phyloP scores from a whole-genome alignment of 2,797 vertebrate genomes.

The Loriculus beryllinus region DNA sequence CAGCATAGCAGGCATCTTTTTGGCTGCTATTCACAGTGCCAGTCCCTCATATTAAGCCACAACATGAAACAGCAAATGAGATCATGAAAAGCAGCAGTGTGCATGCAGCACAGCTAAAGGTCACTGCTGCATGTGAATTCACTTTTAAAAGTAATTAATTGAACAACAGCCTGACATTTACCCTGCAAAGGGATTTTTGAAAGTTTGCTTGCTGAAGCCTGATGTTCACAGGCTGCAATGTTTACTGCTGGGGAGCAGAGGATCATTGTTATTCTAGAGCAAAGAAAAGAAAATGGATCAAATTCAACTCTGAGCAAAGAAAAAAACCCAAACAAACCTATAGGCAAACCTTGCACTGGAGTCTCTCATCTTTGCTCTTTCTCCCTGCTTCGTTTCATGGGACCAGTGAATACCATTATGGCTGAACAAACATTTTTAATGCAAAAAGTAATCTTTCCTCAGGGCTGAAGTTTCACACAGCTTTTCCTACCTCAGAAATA shows the following conservation, averaged over 20 bases:
- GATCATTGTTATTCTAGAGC: constrained; percentile 48
- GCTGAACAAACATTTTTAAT: constrained; percentile 4
- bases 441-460: constrained; percentile 23
- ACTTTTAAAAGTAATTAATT: constrained; percentile 59
- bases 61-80: background rate
- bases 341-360: background rate
- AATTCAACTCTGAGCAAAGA: background rate
- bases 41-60: background rate
- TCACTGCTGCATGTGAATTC: constrained; percentile 50
- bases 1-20: background rate
- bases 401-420: background rate
- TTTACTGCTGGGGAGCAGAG: constrained; percentile 37
- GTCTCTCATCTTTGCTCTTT: background rate
- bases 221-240: constrained; percentile 18
- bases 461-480: background rate
- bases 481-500: background rate
- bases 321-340: background rate
- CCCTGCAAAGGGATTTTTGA: constrained; percentile 41
- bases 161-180: constrained; percentile 64
- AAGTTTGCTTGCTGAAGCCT: constrained; percentile 55
- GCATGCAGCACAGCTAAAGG: constrained; percentile 40
- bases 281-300: constrained; percentile 55
- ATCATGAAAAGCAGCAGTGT: background rate
- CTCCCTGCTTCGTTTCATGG: background rate
- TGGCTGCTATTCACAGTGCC: background rate